These are phyloP conservation scores for Oryctolagus cuniculus DNA, from an alignment of 2,113 vertebrate species.

Conservation along the genomic window mOryCun1.1 NC_091442.1:4834501-4835000, in stretches of 20 bases:
- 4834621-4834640: rapidly evolving
- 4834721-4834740: background rate
- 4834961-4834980: background rate
- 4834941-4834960: background rate
- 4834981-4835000: no score
- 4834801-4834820: background rate
- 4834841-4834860: background rate
- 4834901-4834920: background rate
- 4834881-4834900: no score
- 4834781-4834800: no score
- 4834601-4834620: no score
- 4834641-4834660: background rate
- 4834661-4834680: background rate
- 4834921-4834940: background rate
- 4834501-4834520: no score
- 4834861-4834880: rapidly evolving
- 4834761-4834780: no score
- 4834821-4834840: no score
- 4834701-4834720: background rate
- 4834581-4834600: background rate
- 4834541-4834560: background rate
- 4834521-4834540: background rate
- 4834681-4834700: background rate
- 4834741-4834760: background rate
- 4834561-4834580: rapidly evolving